phyloP scores from a whole-genome alignment of 2,888 invertebrate species.

The Sturmia bella region DNA sequence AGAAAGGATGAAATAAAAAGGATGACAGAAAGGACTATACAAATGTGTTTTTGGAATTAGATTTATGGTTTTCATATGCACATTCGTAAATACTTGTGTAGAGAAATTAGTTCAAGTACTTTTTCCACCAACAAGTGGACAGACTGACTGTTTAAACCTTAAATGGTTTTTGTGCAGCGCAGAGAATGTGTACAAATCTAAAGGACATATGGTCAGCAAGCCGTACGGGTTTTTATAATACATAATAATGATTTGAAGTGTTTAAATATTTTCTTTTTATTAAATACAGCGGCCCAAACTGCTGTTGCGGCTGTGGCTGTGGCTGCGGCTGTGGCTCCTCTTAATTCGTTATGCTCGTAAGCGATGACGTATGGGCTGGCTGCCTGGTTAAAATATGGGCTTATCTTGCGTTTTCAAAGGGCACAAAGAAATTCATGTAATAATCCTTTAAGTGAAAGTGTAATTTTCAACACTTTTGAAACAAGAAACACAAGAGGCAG shows the following conservation, averaged over 20 bases:
- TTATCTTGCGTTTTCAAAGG: too few species aligned
- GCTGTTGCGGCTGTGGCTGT: conserved; percentile 30
- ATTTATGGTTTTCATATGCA: conserved; percentile 63
- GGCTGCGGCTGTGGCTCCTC: conserved; percentile 34
- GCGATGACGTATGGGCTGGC: conserved; percentile 63
- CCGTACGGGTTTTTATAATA: conserved; percentile 1
- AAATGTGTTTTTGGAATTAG: conserved; percentile 15
- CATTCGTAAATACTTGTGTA: background rate
- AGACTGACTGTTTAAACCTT: conserved; percentile 6
- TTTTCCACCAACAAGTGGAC: conserved; percentile 56
- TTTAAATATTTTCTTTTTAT: conserved; percentile 25
- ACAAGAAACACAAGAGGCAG: background rate
- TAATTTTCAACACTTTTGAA: conserved; percentile 53
- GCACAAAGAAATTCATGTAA: too few species aligned
- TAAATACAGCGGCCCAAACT: background rate
- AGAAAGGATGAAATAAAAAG: conserved; percentile 48
- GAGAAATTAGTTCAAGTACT: conserved; percentile 47
- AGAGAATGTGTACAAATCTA: background rate
- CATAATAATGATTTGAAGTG: conserved; percentile 20
- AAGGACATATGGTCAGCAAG: conserved; percentile 60
- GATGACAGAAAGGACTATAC: conserved; percentile 37
- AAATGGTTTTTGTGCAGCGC: too few species aligned
- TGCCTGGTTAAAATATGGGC: background rate
- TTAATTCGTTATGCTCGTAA: conserved; percentile 62
- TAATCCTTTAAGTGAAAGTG: conserved; percentile 51